These are phyloP conservation scores for Operophtera brumata DNA, from an alignment of 2,888 invertebrate genomes.

Conservation along the genomic window DNA sequence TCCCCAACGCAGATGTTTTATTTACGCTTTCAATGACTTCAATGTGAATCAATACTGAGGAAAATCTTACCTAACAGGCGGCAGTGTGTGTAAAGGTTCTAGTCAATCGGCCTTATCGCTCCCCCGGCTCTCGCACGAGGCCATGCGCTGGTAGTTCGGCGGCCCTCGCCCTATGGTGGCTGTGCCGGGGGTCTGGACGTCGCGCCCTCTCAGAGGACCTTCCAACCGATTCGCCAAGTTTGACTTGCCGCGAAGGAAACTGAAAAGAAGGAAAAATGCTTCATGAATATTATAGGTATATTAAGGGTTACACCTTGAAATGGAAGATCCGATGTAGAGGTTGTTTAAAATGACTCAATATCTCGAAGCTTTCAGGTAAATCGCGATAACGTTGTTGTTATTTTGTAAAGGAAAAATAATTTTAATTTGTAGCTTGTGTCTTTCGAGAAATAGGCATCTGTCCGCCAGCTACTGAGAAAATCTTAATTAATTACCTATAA, in stretches of 20 bases:
- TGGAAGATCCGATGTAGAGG: too few relatives aligned
- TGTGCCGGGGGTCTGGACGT: constrained; percentile 87
- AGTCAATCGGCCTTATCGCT: constrained; percentile 92
- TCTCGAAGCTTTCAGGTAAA: too few relatives aligned
- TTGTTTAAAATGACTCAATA: too few relatives aligned
- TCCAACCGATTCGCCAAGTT: constrained; percentile 77
- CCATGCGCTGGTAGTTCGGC: constrained; percentile 91
- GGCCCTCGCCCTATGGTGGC: constrained; percentile 84
- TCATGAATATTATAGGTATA: too few relatives aligned
- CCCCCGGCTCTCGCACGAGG: constrained; percentile 90
- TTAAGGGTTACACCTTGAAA: too few relatives aligned
- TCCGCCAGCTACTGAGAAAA: too few relatives aligned
- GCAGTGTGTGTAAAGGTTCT: constrained; percentile 84
- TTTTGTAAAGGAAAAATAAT: too few relatives aligned
- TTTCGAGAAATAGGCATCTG: too few relatives aligned
- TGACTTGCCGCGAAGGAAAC: constrained; percentile 95
- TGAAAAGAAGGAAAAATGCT: constrained; percentile 53
- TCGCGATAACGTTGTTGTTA: too few relatives aligned
- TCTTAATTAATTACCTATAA: too few relatives aligned
- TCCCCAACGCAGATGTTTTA: background rate
- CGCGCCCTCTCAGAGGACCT: constrained; percentile 72
- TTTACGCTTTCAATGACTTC: too few relatives aligned
- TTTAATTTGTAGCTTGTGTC: too few relatives aligned
- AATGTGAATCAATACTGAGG: background rate
- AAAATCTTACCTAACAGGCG: constrained; percentile 65